Conservation (phyloP, 2,113 vertebrate species). For the Lepus timidus region DNA sequence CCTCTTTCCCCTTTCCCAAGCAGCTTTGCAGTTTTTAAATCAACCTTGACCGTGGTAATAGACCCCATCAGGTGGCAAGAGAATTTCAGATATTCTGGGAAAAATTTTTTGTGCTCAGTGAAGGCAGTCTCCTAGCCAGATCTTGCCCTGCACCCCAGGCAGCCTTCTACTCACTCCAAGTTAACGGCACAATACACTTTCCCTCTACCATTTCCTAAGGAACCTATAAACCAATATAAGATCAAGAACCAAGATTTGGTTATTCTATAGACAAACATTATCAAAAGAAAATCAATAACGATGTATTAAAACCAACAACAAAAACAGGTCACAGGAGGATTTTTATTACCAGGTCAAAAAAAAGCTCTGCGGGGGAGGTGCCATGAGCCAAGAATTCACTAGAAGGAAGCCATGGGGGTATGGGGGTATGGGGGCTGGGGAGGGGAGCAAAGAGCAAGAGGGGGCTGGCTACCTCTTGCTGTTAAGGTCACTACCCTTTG, state of each 20-base stretch:
- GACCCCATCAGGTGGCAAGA: constrained; percentile 36
- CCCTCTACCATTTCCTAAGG: not conserved
- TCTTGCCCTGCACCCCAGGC: not conserved
- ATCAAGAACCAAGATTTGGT: constrained; percentile 27
- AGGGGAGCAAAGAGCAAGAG: not conserved
- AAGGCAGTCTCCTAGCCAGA: constrained; percentile 36
- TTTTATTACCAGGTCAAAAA: constrained; percentile 88
- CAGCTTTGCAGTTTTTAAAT: constrained; percentile 67
- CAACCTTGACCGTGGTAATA: constrained; percentile 49
- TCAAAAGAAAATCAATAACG: constrained; percentile 69
- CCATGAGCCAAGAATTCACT: constrained; percentile 85
- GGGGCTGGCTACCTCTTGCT: constrained; percentile 85
- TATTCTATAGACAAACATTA: constrained; percentile 27
- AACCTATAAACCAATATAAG: not conserved
- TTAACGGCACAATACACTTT: not conserved
- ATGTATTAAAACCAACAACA: constrained; percentile 65
- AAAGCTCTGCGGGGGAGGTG: constrained; percentile 84
- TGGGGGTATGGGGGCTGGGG: not conserved
- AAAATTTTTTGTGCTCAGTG: constrained; percentile 19
- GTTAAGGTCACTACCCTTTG: constrained; percentile 89
- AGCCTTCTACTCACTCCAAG: not conserved
- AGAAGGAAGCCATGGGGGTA: constrained; percentile 82
- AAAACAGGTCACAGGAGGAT: constrained; percentile 81
- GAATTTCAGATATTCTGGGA: constrained; percentile 63
- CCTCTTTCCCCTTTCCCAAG: constrained; percentile 13